Conservation (phyloP, 2,797 vertebrate genomes). For the Aeoliscus strigatus region DNA sequence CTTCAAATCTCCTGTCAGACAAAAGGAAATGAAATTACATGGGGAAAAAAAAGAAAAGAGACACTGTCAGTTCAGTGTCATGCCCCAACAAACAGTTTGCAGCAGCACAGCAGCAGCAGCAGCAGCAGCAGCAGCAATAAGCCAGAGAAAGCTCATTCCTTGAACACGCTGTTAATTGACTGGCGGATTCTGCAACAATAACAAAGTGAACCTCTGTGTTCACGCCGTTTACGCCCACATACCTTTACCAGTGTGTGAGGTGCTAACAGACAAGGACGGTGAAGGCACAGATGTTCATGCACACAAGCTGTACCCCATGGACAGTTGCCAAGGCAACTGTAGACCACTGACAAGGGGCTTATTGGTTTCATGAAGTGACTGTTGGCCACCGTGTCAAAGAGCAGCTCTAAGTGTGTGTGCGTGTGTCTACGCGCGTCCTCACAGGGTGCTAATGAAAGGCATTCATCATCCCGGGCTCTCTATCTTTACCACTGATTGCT, state of each 20-base stretch:
- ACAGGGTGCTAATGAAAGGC: constrained; percentile 61
- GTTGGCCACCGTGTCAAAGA: constrained; percentile 65
- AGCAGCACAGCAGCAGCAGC: constrained; percentile 3
- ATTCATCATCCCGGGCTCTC: constrained; percentile 76
- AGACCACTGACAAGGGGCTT: constrained; percentile 85
- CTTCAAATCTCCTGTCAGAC: too few relatives aligned
- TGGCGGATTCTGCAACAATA: constrained; percentile 16
- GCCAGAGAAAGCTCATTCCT: constrained; percentile 21
- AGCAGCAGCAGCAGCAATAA: not conserved
- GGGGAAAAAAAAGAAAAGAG: too few relatives aligned
- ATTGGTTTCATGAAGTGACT: constrained; percentile 90
- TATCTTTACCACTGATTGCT: constrained; percentile 86
- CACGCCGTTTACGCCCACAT: constrained; percentile 16
- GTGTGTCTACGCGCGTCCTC: constrained; percentile 62
- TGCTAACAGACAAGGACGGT: constrained; percentile 77
- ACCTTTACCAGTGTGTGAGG: constrained; percentile 41
- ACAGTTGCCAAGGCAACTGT: constrained; percentile 90
- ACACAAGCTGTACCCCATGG: constrained; percentile 84
- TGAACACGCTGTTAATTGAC: constrained; percentile 38
- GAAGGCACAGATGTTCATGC: constrained; percentile 89
- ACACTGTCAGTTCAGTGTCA: not conserved
- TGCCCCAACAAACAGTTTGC: constrained; percentile 12
- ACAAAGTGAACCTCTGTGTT: constrained; percentile 3
- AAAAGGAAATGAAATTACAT: too few relatives aligned
- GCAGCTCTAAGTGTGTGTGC: constrained; percentile 70